These are phyloP conservation scores for Sebastes nivosus DNA, from an alignment of 2,797 vertebrate species.

Conservation along the genomic window DNA sequence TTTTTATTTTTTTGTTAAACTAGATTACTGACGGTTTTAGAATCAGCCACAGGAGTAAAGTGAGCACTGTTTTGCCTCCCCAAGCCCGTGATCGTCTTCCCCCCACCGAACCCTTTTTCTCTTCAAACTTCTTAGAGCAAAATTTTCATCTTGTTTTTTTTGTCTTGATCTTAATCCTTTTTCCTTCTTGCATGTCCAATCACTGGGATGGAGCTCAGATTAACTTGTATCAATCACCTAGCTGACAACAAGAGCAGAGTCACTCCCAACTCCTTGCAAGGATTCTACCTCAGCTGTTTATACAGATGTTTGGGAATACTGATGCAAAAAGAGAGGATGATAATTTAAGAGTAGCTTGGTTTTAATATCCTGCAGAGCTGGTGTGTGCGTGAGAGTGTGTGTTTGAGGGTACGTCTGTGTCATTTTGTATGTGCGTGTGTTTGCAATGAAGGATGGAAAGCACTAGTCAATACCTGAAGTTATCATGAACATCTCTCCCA, in stretches of 20 bases:
- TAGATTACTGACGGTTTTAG: conserved; percentile 61
- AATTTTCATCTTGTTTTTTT: conserved; percentile 35
- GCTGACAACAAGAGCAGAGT: conserved; percentile 71
- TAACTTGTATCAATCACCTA: conserved; percentile 72
- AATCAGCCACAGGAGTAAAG: conserved; percentile 67
- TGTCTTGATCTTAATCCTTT: conserved; percentile 25
- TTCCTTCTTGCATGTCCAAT: conserved; percentile 72
- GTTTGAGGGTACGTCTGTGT: conserved; percentile 5
- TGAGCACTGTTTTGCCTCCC: conserved; percentile 67
- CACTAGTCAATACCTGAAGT: conserved; percentile 79
- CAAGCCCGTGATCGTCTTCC: conserved; percentile 29
- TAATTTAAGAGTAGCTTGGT: conserved; percentile 76
- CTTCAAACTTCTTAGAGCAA: conserved; percentile 13
- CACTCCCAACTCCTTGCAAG: conserved; percentile 83
- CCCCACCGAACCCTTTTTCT: not conserved
- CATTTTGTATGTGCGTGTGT: conserved; percentile 21
- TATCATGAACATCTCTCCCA: conserved; percentile 81
- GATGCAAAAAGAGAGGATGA: conserved; percentile 82
- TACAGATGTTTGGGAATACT: conserved; percentile 84
- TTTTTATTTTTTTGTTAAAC: conserved; percentile 53
- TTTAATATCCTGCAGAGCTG: conserved; percentile 79
- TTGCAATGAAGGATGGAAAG: conserved; percentile 83
- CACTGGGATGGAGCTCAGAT: conserved; percentile 75
- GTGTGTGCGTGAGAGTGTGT: conserved; percentile 37
- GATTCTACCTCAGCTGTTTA: conserved; percentile 89